Conservation (phyloP, 2,113 vertebrate genomes). For the Rhinichthys klamathensis region DNA sequence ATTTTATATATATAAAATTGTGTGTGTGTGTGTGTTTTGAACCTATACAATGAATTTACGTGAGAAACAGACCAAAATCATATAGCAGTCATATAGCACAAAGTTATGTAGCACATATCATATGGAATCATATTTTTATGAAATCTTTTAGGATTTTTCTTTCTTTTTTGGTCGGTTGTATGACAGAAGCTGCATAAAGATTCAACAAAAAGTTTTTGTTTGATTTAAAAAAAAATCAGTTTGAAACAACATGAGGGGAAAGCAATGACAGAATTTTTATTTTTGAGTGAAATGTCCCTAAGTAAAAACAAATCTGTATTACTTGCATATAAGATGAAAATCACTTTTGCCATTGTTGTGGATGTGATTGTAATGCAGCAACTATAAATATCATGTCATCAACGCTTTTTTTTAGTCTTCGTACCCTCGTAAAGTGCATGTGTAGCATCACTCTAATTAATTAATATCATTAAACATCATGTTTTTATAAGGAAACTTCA, state of each 20-base stretch:
- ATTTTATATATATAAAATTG: too few species aligned
- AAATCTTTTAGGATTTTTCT: not conserved
- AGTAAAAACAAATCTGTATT: not conserved
- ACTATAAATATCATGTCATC: not conserved
- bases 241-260: not conserved
- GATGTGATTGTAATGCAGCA: not conserved
- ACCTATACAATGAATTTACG: not conserved
- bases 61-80: not conserved
- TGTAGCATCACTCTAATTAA: constrained; percentile 26
- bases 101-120: not conserved
- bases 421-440: not conserved
- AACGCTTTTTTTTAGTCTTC: not conserved
- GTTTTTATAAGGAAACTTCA: constrained; percentile 29
- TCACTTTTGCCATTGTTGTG: constrained; percentile 18
- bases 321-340: constrained; percentile 5
- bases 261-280: not conserved
- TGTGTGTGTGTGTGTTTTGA: not conserved
- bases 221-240: not conserved
- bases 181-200: not conserved
- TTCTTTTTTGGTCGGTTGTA: not conserved
- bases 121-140: not conserved
- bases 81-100: not conserved
- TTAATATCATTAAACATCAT: constrained; percentile 19
- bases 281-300: not conserved
- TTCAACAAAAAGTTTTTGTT: not conserved